phyloP scores from a whole-genome alignment of 2,797 vertebrate species.

The Rhinogobio ventralis region DNA sequence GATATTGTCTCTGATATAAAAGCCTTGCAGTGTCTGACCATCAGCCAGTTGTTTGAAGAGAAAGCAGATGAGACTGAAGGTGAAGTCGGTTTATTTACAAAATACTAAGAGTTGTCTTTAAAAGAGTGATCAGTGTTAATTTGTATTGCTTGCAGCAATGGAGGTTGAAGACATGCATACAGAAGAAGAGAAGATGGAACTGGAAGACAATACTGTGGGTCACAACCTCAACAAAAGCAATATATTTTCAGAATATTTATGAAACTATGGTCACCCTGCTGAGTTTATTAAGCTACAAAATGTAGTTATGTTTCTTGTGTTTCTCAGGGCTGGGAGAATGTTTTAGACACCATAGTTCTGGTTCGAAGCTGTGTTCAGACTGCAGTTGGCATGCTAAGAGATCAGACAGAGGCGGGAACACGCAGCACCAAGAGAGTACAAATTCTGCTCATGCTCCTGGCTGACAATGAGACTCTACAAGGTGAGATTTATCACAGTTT shows the following conservation, averaged over 20 bases:
- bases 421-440: conserved; percentile 85
- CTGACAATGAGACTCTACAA: conserved; percentile 69
- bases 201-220: conserved; percentile 70
- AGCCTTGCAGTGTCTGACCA: conserved; percentile 83
- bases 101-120: neutral
- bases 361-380: conserved; percentile 90
- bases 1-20: conserved; percentile 88
- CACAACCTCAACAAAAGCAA: neutral
- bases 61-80: conserved; percentile 63
- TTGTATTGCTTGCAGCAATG: conserved; percentile 67
- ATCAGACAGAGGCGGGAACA: conserved; percentile 72
- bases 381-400: conserved; percentile 88
- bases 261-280: neutral
- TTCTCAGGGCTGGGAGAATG: conserved; percentile 60
- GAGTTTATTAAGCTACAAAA: neutral
- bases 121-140: neutral
- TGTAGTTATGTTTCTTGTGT: neutral
- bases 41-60: conserved; percentile 88
- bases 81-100: neutral
- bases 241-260: neutral
- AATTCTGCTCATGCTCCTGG: conserved; percentile 85
- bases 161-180: conserved; percentile 73
- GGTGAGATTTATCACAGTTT: conserved; percentile 67
- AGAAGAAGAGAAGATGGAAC: conserved; percentile 62
- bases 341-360: conserved; percentile 86